Conservation (phyloP, 2,113 vertebrate genomes). For the Indicator indicator region DNA sequence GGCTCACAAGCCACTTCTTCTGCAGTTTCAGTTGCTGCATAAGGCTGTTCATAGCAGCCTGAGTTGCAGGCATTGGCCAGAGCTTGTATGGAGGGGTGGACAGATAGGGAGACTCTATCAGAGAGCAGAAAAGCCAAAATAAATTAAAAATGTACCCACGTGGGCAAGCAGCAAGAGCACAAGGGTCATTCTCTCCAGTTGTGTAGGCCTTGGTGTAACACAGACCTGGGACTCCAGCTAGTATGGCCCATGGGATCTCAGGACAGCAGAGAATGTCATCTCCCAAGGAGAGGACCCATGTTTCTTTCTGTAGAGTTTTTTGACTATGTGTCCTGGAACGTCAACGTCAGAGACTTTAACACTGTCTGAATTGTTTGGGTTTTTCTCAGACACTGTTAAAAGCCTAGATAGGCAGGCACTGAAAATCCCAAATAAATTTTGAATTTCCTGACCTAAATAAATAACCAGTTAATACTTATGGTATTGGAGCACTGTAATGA, state of each 20-base stretch:
- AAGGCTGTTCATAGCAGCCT: not conserved
- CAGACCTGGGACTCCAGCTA: not conserved
- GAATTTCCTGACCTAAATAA: not conserved
- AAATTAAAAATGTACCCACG: not conserved
- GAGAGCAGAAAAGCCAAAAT: not conserved
- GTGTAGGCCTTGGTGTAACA: not conserved
- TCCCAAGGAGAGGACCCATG: not conserved
- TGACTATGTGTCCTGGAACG: not conserved
- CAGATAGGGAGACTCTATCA: not conserved
- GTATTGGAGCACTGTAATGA: not conserved
- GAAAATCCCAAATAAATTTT: not conserved
- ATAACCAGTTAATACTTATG: not conserved
- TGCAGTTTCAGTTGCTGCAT: not conserved
- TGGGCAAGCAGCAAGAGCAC: not conserved
- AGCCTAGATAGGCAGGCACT: not conserved
- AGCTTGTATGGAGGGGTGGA: not conserved
- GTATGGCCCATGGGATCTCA: not conserved
- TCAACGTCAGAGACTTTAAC: not conserved
- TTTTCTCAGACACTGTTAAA: not conserved
- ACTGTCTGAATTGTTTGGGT: not conserved
- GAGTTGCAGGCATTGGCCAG: not conserved
- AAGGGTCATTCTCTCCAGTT: not conserved
- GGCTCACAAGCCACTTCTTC: not conserved
- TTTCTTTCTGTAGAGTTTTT: not conserved
- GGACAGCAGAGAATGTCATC: not conserved